Evolutionary conservation across 2,797 vertebrate species (phyloP).

Genomic region (Iguana delicatissima): DNA sequence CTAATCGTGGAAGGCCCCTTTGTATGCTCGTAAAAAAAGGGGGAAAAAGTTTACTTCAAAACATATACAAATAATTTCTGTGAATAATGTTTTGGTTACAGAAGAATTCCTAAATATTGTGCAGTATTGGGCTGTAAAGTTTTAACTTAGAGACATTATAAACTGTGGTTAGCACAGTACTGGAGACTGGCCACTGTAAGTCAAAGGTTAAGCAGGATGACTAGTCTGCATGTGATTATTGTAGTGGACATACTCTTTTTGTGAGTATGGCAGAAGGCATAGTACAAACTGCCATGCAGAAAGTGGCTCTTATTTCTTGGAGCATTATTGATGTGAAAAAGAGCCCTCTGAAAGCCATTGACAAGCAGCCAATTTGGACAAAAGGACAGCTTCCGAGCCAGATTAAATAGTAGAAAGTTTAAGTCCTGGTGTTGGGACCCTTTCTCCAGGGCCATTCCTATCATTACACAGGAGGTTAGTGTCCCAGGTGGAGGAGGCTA

Average conservation of each 20-base stretch:
- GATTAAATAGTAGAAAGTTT: not conserved
- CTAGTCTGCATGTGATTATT: too few relatives aligned
- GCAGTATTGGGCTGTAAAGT: not conserved
- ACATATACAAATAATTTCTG: conserved; percentile 5
- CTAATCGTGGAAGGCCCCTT: not conserved
- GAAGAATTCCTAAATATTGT: not conserved
- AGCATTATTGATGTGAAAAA: not conserved
- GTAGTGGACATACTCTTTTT: not conserved
- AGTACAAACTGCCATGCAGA: not conserved
- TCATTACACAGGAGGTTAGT: too few relatives aligned
- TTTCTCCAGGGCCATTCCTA: too few relatives aligned
- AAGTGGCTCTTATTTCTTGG: not conserved
- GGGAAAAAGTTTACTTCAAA: not conserved
- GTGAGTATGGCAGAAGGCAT: not conserved
- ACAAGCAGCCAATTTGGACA: not conserved
- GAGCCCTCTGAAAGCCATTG: not conserved
- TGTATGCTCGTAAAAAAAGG: not conserved
- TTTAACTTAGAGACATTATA: not conserved
- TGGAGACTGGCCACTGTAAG: not conserved
- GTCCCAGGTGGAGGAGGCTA: too few relatives aligned
- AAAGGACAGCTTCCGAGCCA: not conserved
- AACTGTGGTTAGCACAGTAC: not conserved
- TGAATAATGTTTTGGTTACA: not conserved
- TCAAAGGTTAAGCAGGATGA: not conserved
- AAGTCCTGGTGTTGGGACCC: not conserved